Conservation (phyloP, 2,113 vertebrate species). For the Malurus cyaneus region DNA sequence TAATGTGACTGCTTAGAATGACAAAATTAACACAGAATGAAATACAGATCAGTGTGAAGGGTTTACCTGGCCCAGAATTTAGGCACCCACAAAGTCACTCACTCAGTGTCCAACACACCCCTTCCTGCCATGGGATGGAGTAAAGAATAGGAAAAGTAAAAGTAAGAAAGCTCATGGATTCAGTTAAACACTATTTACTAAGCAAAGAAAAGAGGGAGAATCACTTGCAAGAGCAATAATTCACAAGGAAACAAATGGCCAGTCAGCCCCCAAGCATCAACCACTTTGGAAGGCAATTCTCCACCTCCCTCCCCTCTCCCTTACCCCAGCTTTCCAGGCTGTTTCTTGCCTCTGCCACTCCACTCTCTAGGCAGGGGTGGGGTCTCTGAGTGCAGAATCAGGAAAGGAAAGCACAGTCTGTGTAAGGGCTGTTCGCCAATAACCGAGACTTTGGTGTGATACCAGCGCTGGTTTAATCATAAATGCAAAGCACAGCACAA, state of each 20-base stretch:
- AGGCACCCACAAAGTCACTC: background rate
- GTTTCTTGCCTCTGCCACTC: fast-evolving
- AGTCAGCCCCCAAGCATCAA: background rate
- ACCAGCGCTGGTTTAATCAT: background rate
- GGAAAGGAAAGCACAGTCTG: background rate
- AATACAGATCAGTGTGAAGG: background rate
- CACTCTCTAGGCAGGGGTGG: background rate
- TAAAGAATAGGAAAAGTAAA: background rate
- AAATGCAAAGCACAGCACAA: background rate
- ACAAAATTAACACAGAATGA: background rate
- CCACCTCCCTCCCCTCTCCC: fast-evolving
- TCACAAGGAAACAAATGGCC: background rate
- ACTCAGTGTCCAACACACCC: fast-evolving
- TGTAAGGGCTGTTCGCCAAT: background rate
- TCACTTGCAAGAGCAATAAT: background rate
- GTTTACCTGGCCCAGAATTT: background rate
- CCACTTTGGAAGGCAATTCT: background rate
- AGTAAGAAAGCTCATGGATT: background rate
- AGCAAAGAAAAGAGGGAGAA: background rate
- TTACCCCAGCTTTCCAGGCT: background rate
- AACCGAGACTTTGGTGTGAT: background rate
- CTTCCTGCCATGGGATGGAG: fast-evolving
- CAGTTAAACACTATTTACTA: background rate
- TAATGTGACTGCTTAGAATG: background rate
- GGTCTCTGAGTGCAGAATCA: fast-evolving